Conservation (phyloP, 2,797 vertebrate genomes). For the Nothura maculosa region DNA sequence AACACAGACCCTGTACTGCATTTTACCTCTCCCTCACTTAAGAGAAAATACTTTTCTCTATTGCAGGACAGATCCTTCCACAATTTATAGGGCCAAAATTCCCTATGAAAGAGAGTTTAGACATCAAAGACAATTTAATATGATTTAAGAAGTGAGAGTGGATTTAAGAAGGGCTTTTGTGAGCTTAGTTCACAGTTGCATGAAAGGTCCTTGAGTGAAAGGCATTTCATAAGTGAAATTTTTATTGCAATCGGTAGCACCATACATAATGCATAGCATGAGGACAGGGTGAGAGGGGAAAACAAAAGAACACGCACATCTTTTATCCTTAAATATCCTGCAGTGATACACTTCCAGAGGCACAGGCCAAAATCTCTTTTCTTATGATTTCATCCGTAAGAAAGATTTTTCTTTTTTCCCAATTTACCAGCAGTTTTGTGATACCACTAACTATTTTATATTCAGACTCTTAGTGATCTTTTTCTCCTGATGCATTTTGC, state of each 20-base stretch:
- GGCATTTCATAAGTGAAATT: not conserved
- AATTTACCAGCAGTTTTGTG: not conserved
- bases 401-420: not conserved
- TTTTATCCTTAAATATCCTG: not conserved
- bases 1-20: not conserved
- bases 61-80: not conserved
- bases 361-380: not conserved
- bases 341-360: not conserved
- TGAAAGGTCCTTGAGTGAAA: not conserved
- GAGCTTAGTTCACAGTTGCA: not conserved
- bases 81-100: not conserved
- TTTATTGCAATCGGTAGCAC: not conserved
- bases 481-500: conserved; percentile 57
- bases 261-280: not conserved
- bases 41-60: not conserved
- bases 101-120: not conserved
- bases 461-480: not conserved
- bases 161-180: not conserved
- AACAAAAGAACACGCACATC: not conserved
- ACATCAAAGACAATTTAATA: not conserved
- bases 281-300: not conserved
- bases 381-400: not conserved
- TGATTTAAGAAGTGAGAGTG: not conserved
- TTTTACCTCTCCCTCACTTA: not conserved
- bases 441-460: not conserved